Percentiles rank a stretch among this genome's conserved stretches.
These are phyloP conservation scores for Chromoteleia sp. DNA, from an alignment of 2,888 invertebrate species.

Conservation along the genomic window DNA sequence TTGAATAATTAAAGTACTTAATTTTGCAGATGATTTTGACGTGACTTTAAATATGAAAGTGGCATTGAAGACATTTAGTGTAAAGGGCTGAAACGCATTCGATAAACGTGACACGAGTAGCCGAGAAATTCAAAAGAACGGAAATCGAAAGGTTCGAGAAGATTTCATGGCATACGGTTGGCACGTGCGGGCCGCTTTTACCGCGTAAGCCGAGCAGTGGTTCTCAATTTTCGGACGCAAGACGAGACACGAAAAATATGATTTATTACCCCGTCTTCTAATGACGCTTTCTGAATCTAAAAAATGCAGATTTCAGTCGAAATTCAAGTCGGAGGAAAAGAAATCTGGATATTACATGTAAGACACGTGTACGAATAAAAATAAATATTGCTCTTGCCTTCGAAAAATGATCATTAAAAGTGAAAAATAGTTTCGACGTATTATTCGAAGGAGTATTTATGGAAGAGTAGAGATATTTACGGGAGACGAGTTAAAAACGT, in stretches of 20 bases:
- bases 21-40: too few relatives aligned
- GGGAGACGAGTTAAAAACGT: constrained; percentile 9
- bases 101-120: constrained; percentile 42
- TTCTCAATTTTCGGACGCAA: constrained; percentile 69
- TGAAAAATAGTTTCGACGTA: constrained; percentile 46
- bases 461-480: too few relatives aligned
- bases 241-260: constrained; percentile 43
- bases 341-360: constrained; percentile 44
- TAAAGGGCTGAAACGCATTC: constrained; percentile 32
- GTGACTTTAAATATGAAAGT: background rate
- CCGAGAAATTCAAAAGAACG: constrained; percentile 65
- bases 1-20: too few relatives aligned
- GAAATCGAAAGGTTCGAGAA: constrained; percentile 73
- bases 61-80: constrained; percentile 13
- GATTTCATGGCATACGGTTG: constrained; percentile 71
- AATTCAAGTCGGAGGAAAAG: constrained; percentile 26
- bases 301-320: constrained; percentile 56
- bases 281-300: constrained; percentile 40
- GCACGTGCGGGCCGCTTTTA: constrained; percentile 71
- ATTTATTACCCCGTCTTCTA: constrained; percentile 49
- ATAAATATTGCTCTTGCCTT: constrained; percentile 32
- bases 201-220: constrained; percentile 67
- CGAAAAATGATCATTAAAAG: constrained; percentile 46
- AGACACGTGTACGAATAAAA: constrained; percentile 61
- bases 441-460: constrained; percentile 34